A percentile compares a stretch with the other conserved stretches of the same genome.
Conservation (phyloP, 2,888 invertebrate genomes). For the Ephialtes manifestator region DNA sequence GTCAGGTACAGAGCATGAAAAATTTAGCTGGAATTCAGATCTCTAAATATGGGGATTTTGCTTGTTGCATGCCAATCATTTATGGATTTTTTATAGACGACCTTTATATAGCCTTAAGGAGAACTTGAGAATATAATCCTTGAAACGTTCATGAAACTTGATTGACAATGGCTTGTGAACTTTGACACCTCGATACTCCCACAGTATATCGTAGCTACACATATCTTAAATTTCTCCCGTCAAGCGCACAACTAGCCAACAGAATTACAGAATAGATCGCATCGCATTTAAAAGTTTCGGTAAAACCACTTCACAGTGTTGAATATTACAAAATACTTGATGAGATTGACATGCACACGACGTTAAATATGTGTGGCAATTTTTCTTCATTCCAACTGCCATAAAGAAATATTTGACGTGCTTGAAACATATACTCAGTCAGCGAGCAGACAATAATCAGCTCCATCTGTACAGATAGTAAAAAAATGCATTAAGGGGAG, state of each 20-base stretch:
- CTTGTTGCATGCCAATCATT: background rate
- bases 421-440: background rate
- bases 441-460: background rate
- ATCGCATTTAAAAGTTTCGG: background rate
- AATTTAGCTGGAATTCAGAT: too few species aligned
- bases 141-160: conserved; percentile 28
- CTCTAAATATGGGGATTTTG: background rate
- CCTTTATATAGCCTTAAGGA: conserved; percentile 1
- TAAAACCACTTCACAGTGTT: background rate
- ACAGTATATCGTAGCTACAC: background rate
- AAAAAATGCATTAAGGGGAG: too few species aligned
- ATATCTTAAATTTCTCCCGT: background rate
- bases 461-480: background rate
- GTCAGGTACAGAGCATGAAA: too few species aligned
- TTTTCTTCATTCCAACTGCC: background rate
- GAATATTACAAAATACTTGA: conserved; percentile 19
- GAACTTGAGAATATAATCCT: conserved; percentile 23
- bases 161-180: conserved; percentile 44
- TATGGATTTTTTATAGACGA: background rate
- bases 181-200: conserved; percentile 35
- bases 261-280: background rate
- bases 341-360: background rate
- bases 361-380: background rate
- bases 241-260: background rate
- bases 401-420: background rate